Evolutionary conservation across 2,113 vertebrate species (phyloP).

Genomic region (Cercopithecus mona): DNA sequence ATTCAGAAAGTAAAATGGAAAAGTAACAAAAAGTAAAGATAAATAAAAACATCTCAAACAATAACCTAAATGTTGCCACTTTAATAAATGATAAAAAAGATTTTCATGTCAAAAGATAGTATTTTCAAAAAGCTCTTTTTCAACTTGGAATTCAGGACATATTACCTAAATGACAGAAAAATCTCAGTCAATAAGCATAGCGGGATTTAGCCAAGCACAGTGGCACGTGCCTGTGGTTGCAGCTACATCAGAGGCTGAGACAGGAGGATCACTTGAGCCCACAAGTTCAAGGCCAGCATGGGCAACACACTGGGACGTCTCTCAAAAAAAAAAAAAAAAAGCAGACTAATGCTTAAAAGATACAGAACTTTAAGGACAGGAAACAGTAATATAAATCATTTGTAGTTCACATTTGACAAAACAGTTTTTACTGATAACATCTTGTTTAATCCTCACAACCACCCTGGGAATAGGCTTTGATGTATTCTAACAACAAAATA

Average conservation of each 20-base stretch:
- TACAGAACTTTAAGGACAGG: not conserved
- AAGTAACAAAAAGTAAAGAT: not conserved
- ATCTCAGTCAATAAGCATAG: not conserved
- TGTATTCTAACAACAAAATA: not conserved
- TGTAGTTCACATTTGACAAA: not conserved
- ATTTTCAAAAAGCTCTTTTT: not conserved
- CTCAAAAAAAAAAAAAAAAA: not conserved
- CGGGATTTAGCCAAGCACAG: not conserved
- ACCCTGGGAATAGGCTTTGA: not conserved
- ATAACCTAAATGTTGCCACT: not conserved
- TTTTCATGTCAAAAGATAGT: not conserved
- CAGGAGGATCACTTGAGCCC: not conserved
- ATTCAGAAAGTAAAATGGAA: slow-evolving; percentile 15
- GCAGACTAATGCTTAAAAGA: not conserved
- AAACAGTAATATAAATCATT: not conserved
- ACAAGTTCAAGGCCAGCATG: not conserved
- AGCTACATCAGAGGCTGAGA: not conserved
- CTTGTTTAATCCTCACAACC: not conserved
- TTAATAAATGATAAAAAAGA: not conserved
- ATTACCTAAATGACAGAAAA: not conserved
- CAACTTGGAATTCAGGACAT: not conserved
- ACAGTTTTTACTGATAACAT: not conserved
- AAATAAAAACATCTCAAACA: not conserved
- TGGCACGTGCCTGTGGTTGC: not conserved
- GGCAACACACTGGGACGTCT: not conserved